Conservation (phyloP, 2,888 invertebrate species). For the Creontiades dilutus region DNA sequence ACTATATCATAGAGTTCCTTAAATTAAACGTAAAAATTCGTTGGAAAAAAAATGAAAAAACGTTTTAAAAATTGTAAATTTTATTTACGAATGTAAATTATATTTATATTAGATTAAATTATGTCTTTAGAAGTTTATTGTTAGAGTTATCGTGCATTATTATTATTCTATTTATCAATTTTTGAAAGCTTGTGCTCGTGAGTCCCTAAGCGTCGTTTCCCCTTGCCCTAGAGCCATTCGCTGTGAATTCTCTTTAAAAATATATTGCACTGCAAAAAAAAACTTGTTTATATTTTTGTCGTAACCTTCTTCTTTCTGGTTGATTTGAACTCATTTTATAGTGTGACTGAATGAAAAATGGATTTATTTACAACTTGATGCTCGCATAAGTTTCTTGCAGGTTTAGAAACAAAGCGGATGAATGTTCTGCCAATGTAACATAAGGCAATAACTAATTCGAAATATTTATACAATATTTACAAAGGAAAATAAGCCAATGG, state of each 20-base stretch:
- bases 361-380: background rate
- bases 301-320: background rate
- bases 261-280: slow-evolving; percentile 62
- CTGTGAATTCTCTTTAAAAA: slow-evolving; percentile 64
- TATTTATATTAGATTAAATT: slow-evolving; percentile 49
- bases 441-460: too few species aligned
- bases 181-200: slow-evolving; percentile 68
- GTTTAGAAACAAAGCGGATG: too few species aligned
- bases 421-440: too few species aligned
- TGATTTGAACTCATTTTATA: too few species aligned
- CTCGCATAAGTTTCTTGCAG: too few species aligned
- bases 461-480: too few species aligned
- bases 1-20: slow-evolving; percentile 68
- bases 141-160: slow-evolving; percentile 57
- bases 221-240: slow-evolving; percentile 56
- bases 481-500: too few species aligned
- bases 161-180: slow-evolving; percentile 68
- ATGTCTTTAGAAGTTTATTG: slow-evolving; percentile 29
- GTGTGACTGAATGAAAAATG: too few species aligned
- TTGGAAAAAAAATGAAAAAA: slow-evolving; percentile 31
- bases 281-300: background rate
- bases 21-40: slow-evolving; percentile 43
- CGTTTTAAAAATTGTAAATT: slow-evolving; percentile 57
- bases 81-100: slow-evolving; percentile 66
- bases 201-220: slow-evolving; percentile 68